Conservation (phyloP, 2,113 vertebrate species). For the Xyliphius kryptos region DNA sequence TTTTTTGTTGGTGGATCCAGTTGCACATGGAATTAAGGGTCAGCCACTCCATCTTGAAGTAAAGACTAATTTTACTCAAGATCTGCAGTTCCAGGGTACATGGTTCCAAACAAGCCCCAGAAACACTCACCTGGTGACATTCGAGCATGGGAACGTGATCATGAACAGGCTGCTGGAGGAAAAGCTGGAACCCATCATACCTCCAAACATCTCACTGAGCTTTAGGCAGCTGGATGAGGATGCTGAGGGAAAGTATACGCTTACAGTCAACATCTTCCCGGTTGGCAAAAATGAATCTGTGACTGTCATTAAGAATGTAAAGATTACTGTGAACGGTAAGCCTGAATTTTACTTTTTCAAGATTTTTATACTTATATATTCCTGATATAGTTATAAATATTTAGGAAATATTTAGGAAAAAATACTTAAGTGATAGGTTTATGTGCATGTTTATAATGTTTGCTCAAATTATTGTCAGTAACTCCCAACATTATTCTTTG, state of each 20-base stretch:
- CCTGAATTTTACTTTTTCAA: not conserved
- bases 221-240: slow-evolving; percentile 48
- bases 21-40: slow-evolving; percentile 51
- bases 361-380: not conserved
- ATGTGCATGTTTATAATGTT: too few relatives aligned
- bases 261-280: slow-evolving; percentile 57
- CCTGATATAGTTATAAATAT: too few relatives aligned
- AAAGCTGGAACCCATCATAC: slow-evolving; percentile 41
- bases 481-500: too few relatives aligned
- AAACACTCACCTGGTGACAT: slow-evolving; percentile 53
- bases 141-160: slow-evolving; percentile 48
- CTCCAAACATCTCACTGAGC: slow-evolving; percentile 53
- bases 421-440: too few relatives aligned
- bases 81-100: slow-evolving; percentile 56
- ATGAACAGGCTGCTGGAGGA: slow-evolving; percentile 46
- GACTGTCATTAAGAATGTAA: slow-evolving; percentile 51
- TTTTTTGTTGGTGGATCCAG: slow-evolving; percentile 39
- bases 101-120: slow-evolving; percentile 54
- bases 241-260: slow-evolving; percentile 59
- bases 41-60: slow-evolving; percentile 52
- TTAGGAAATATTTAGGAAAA: too few relatives aligned
- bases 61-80: slow-evolving; percentile 47
- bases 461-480: too few relatives aligned
- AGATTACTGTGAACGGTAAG: slow-evolving; percentile 64
- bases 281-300: slow-evolving; percentile 36